phyloP scores from a whole-genome alignment of 2,888 invertebrate genomes.

The Calliphora vomitoria region DNA sequence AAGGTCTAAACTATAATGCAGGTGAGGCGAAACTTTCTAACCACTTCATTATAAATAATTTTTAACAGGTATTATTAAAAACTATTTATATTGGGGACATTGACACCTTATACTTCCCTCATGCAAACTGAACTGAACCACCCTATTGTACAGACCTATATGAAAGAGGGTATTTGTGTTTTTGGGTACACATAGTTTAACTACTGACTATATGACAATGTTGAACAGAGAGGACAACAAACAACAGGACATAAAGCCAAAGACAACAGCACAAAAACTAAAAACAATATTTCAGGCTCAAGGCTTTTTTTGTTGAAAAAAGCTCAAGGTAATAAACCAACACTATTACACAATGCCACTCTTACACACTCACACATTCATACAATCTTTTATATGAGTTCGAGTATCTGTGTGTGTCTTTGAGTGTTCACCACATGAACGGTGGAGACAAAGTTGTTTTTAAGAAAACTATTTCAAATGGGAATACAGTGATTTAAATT shows the following conservation, averaged over 20 bases:
- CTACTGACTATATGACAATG: slow-evolving; percentile 24
- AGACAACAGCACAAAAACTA: slow-evolving; percentile 31
- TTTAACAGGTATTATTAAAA: no score
- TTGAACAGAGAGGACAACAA: slow-evolving; percentile 7
- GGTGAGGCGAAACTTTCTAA: no score
- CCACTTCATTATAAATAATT: no score
- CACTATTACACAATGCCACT: slow-evolving; percentile 34
- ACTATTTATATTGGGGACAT: no score
- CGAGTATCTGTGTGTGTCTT: not conserved
- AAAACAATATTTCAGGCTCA: slow-evolving; percentile 72
- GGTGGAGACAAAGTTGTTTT: not conserved
- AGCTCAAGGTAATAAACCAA: slow-evolving; percentile 71
- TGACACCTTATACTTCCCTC: no score
- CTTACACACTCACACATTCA: not conserved
- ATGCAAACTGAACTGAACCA: no score
- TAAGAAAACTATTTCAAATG: not conserved
- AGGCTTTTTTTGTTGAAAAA: slow-evolving; percentile 64
- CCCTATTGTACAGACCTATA: not conserved
- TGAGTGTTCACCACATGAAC: slow-evolving; percentile 15
- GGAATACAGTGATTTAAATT: no score
- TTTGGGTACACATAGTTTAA: not conserved
- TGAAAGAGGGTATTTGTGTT: not conserved
- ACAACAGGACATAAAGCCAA: slow-evolving; percentile 27
- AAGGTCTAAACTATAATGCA: no score
- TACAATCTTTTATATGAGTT: not conserved